Base-by-base conservation (phyloP, 2,888 invertebrate species). In the Furcula furcula region DNA sequence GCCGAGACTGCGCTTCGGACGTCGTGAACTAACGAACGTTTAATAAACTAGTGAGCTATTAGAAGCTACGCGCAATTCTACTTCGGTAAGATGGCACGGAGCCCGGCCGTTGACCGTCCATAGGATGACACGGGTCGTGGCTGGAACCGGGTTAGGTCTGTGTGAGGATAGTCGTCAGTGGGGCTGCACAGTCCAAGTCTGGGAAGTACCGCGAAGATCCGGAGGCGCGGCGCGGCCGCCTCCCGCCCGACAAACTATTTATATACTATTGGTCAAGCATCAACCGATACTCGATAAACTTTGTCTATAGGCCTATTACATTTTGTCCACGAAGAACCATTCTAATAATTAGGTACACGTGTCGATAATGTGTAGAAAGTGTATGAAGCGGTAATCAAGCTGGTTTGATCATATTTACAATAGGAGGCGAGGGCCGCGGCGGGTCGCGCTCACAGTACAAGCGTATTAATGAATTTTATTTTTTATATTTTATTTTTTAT, bases 361-460 rank as follows among this genome's bases (percentile, higher is more conserved):
- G 72, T 76, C 65, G 64, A 76, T 59, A 80, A 76, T 76, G 75
- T 76, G 38, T 47, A 71, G 69, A 79, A 81, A 75, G 83, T 85
- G 81, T 80, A 58, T 58, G 59, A 81, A 83, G 85, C 82, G 65
- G 72, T 71, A 66, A 58, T 55, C 49, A 78, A 84, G 82, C 82
- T 63, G 67, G 67, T 65, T 73, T 57, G 63, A 63, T 69, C 57
- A 53, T 79, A 84, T 85, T 73, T 84, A 84, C 82, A 84, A 64
- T 51, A 56, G 58, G 66, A 63, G 61, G 49, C 62, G 65, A 64
- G 59, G 55, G 66, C 46, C 59, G 55, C 64, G 48, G 60, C 58
- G 54, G 56, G 45, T 69, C 59, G 70, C 71, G 63, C 64, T 69
- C 65, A 58, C 61, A 63, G 26, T 67, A 63, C 60, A 80, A 80